phyloP scores from a whole-genome alignment of 2,888 invertebrate species.

The Dryomyza anilis region DNA sequence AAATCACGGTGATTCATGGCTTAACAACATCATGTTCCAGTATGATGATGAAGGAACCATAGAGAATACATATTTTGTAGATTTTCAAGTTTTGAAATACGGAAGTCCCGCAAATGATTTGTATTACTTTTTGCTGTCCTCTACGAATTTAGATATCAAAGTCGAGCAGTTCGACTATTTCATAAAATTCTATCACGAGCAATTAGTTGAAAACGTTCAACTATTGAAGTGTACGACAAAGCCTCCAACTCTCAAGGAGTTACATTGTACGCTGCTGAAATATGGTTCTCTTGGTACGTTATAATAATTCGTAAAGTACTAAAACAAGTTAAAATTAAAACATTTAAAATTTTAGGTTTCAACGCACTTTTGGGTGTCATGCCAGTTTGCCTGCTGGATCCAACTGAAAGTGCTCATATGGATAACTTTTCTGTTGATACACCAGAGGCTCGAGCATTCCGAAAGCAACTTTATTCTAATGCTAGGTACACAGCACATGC shows the following conservation, averaged over 20 bases:
- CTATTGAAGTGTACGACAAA: slow-evolving; percentile 41
- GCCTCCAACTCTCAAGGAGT: slow-evolving; percentile 44
- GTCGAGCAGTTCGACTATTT: slow-evolving; percentile 50
- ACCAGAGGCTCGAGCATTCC: slow-evolving; percentile 4
- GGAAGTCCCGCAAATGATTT: slow-evolving; percentile 44
- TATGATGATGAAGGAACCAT: slow-evolving; percentile 36
- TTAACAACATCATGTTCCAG: slow-evolving; percentile 52
- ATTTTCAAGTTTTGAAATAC: slow-evolving; percentile 46
- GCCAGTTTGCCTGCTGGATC: slow-evolving; percentile 14
- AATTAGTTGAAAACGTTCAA: slow-evolving; percentile 43
- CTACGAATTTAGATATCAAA: slow-evolving; percentile 46
- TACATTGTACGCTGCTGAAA: slow-evolving; percentile 45
- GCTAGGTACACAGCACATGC: slow-evolving; percentile 18
- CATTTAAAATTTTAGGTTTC: slow-evolving; percentile 28
- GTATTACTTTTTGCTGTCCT: slow-evolving; percentile 48
- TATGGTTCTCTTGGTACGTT: slow-evolving; percentile 48
- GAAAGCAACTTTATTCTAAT: slow-evolving; percentile 8
- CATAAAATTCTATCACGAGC: slow-evolving; percentile 46
- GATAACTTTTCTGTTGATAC: slow-evolving; percentile 11
- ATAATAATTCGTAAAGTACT: neutral
- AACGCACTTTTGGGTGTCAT: neutral
- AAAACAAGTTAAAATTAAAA: neutral
- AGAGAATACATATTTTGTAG: slow-evolving; percentile 42
- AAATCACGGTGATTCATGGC: slow-evolving; percentile 52
- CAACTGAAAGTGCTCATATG: neutral